Base-by-base conservation (phyloP, 2,113 vertebrate genomes). In the Serilophus lunatus region DNA sequence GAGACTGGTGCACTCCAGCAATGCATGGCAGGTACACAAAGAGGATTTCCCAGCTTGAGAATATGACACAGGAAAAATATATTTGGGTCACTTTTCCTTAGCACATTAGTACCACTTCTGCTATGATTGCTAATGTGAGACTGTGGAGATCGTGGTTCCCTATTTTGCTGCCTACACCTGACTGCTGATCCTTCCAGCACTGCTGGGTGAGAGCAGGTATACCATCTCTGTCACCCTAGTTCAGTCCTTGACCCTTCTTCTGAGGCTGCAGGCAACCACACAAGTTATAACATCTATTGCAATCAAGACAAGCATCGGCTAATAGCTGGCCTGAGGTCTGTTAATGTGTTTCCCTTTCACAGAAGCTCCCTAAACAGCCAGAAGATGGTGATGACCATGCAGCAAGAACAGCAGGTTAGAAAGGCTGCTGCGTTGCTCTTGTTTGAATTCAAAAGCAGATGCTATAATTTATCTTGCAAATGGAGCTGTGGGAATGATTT, bases 401-500 rank as follows among this genome's bases (percentile, higher is more conserved):
- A 80, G 31, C 70, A 93, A 87, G 31, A 93, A 51, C 78, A 94
- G 81, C 78, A 93, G 77, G 69, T 94, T 96, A 87, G 80, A 88
- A 96, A 89, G 78, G 60, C 95, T 87, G 81, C 82, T 88, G 90
- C 44, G 22, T 51, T 91, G 76, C 92, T 95, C 91, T 95, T 1
- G 14, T 96, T 95, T 92, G 81, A 93, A 90, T 94, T 92, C 93
- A 96, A 91, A 91, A 94, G 54, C 88, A 91, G 90, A 91, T 95
- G 95, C 64, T 95, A 70, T 88, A 95, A 96, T 95, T 97, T 95
- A 88, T 91, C 89, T 92, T 92, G 81, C 82, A 96, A 95, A 95
- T 95, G 93, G 90, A 92, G 71, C 50, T 88, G 72, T 92, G 90
- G 75, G 78, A 96, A 97, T 96, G 82, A 95, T 96, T 94, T 96